Evolutionary conservation across 2,888 invertebrate genomes (phyloP), one percentile per base, ranked within the genome.

Genomic region (Furcula furcula): DNA sequence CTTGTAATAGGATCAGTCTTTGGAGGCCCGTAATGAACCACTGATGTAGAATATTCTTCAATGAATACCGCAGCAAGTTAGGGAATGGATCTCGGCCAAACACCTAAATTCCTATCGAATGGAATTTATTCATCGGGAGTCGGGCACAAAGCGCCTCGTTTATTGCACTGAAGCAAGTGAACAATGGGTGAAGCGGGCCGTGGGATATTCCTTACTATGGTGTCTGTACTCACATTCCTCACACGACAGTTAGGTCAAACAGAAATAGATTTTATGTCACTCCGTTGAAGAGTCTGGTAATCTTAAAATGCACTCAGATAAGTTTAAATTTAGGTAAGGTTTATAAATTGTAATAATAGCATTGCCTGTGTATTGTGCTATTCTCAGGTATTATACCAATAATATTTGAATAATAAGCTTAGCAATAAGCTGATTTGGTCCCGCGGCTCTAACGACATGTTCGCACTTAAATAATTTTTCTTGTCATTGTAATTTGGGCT

Each of bases 131-230:
- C 55, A 43, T 27, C 27, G 15, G 4, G 27, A 45, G 39, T 38
- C 31, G 47, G 39, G n/a, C n/a, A 53, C 54, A 39, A 42, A 57
- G 51, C 44, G 36, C 31, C 26, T 37, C 43, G 45, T 54, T 36
- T 27, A 14, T 41, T 55, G 34, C 35, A 47, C 34, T 35, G 51
- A 48, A 37, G 54, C 43, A 43, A 22, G 30, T 23, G 29, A 31
- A 53, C 52, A 51, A 51, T 41, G 27, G 18, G 13, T 11, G 7
- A n/a, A 14, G 9, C n/a, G 7, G 20, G 29, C 31, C 28, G 32
- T 38, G 34, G 29, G 39, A 46, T 31, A 41, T 40, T 46, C 35
- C 32, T 34, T 18, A 9, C 16, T 25, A 22, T 34, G 28, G 37
- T 14, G 37, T 39, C 25, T 31, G n/a, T 6, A 35, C 27, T 40